Evolutionary conservation across 1,140 invertebrate species (phyloP).

Genomic region (Microvelia longipes): DNA sequence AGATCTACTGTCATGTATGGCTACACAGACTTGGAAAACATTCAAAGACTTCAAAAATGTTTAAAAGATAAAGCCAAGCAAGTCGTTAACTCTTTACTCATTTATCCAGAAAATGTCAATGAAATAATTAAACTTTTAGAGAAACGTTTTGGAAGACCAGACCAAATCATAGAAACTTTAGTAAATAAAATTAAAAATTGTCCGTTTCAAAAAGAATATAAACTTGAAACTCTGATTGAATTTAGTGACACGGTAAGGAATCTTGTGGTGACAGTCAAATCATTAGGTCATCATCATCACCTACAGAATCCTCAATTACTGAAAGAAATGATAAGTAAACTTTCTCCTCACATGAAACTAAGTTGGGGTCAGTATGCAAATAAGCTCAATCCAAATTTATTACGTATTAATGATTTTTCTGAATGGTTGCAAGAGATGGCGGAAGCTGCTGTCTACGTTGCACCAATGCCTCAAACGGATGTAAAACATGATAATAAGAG

Average conservation of each 20-base stretch:
- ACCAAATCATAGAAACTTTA: not conserved
- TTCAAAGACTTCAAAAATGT: not conserved
- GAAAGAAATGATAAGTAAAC: not conserved
- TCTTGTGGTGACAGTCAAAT: not conserved
- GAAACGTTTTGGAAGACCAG: not conserved
- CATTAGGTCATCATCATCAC: not conserved
- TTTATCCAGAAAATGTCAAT: not conserved
- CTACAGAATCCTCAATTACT: not conserved
- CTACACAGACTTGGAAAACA: not conserved
- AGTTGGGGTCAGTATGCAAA: not conserved
- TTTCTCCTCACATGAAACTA: not conserved
- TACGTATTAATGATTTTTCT: not conserved
- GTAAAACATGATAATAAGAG: not conserved
- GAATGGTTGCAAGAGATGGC: not conserved
- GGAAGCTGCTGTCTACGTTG: not conserved
- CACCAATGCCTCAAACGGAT: not conserved
- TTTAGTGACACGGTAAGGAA: not conserved
- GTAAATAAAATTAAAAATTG: not conserved
- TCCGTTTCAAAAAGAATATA: not conserved
- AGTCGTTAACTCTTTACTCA: not conserved
- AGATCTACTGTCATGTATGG: not conserved
- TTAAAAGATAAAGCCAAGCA: not conserved
- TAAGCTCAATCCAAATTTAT: not conserved
- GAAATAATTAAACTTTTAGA: not conserved
- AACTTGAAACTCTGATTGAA: not conserved